phyloP scores from a whole-genome alignment of 2,888 invertebrate genomes.

The Blastobasis adustella region DNA sequence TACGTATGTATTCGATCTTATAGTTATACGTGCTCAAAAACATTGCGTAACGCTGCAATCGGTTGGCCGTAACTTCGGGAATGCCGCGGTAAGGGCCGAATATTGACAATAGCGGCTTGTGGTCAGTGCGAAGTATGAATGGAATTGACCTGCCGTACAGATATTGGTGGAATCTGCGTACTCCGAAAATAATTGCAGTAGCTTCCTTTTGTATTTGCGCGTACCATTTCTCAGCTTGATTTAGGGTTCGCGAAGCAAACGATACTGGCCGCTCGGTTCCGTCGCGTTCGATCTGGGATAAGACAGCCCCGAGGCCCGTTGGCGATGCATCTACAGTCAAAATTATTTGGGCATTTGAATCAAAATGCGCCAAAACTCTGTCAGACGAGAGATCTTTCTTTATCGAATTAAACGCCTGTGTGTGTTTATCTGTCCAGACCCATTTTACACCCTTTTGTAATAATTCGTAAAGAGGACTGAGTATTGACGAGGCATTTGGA shows the following conservation, averaged over 20 bases:
- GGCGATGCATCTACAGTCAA: conserved; percentile 3
- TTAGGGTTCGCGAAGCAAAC: background rate
- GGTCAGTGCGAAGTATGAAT: conserved; percentile 3
- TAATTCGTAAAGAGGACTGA: conserved; percentile 12
- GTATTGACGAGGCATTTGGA: conserved; percentile 9
- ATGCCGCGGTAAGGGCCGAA: conserved; percentile 1
- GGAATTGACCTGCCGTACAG: background rate
- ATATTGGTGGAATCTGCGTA: conserved; percentile 2
- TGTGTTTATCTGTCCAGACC: conserved; percentile 6
- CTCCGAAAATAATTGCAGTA: conserved; percentile 3
- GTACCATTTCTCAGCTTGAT: background rate
- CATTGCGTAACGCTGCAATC: conserved; percentile 6
- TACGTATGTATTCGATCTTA: conserved; percentile 4
- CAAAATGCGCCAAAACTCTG: conserved; percentile 5
- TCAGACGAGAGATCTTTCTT: background rate
- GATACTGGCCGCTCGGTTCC: background rate
- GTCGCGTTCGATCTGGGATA: background rate
- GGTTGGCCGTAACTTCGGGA: conserved; percentile 3
- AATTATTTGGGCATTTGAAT: conserved; percentile 3
- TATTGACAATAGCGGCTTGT: conserved; percentile 5
- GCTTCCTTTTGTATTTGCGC: conserved; percentile 4
- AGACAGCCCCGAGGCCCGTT: background rate
- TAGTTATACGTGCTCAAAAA: conserved; percentile 4
- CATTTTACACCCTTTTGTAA: conserved; percentile 10
- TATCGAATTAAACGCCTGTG: background rate